Evolutionary conservation across 2,888 invertebrate genomes (phyloP), one percentile per base, ranked within the genome.

Genomic region (Eupithecia dodoneata): DNA sequence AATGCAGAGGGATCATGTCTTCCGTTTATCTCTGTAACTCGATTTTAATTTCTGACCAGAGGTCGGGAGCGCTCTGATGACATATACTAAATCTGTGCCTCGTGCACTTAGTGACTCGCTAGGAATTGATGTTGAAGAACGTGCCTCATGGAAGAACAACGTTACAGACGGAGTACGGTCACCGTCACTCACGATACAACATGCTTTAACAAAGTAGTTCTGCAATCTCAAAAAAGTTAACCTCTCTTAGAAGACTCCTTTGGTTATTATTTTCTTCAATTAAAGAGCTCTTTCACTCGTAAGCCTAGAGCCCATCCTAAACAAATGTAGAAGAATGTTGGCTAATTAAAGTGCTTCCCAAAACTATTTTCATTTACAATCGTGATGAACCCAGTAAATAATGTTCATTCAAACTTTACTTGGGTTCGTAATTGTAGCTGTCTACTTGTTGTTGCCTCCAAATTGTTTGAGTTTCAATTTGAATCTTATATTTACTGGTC

Each of bases 311-410:
- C 88, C 86, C 81, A 82, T 84, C 85, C 88, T 87, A 89, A 89
- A 91, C 90, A 91, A 92, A 92, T 89, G 89, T 86, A 86, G 81
- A 91, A 91, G 87, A 89, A 90, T 87, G 84, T 87, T 85, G 84
- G 86, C 85, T 90, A 90, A 90, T 91, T 89, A 89, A 89, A 89
- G 85, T 85, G 55, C 76, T 88, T 86, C 69, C 81, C 18, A 4
- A 79, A 89, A 90, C 89, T 90, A 90, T 88, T 89, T 88, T 87
- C 86, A 89, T 88, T 88, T 84, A 82, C 84, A 76, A 76, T 73
- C 45, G 76, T 70, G 79, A 76, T 77, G 71, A 74, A 76, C 66
- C 67, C 63, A 18, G 65, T 74, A 74, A 79, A 77, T 74, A 77
- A 77, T 63, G 52, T 74, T 76, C 42, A 63, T 73, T 75, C 15